Conservation (phyloP, 2,888 invertebrate genomes). For the Lysandra coridon region DNA sequence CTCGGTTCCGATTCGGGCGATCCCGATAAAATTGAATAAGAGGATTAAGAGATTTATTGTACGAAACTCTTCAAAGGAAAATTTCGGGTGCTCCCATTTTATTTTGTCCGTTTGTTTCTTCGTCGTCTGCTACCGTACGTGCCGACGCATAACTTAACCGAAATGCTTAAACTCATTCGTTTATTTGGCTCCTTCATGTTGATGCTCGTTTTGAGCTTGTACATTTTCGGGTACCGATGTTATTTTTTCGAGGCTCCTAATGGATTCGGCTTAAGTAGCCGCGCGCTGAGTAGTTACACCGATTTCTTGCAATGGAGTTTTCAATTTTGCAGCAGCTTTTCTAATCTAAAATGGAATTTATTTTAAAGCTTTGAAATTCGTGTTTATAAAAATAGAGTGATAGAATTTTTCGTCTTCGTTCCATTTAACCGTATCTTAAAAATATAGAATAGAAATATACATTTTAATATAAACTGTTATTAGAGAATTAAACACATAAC, state of each 20-base stretch:
- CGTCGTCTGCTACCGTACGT: slow-evolving; percentile 53
- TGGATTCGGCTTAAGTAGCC: slow-evolving; percentile 39
- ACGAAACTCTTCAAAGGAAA: slow-evolving; percentile 71
- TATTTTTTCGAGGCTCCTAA: slow-evolving; percentile 40
- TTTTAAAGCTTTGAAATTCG: background rate
- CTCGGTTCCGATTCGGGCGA: slow-evolving; percentile 54
- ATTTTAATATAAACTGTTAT: slow-evolving; percentile 15
- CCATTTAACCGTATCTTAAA: background rate
- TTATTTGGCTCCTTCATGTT: slow-evolving; percentile 58
- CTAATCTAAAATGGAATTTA: slow-evolving; percentile 19
- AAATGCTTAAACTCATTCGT: slow-evolving; percentile 52
- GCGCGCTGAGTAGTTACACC: slow-evolving; percentile 37
- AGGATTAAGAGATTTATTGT: slow-evolving; percentile 77
- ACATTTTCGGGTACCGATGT: slow-evolving; percentile 43
- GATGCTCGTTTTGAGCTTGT: slow-evolving; percentile 53
- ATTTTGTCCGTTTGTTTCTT: slow-evolving; percentile 65
- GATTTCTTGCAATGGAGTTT: slow-evolving; percentile 41
- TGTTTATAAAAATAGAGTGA: background rate
- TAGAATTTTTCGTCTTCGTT: background rate
- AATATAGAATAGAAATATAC: background rate
- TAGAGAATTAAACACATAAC: slow-evolving; percentile 11
- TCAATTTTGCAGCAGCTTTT: slow-evolving; percentile 38
- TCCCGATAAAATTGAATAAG: slow-evolving; percentile 76
- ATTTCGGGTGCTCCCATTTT: slow-evolving; percentile 69
- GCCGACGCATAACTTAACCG: slow-evolving; percentile 59